phyloP scores from a whole-genome alignment of 53 echinoderm and acorn worm genomes.

The Mesocentrotus franciscanus region DNA sequence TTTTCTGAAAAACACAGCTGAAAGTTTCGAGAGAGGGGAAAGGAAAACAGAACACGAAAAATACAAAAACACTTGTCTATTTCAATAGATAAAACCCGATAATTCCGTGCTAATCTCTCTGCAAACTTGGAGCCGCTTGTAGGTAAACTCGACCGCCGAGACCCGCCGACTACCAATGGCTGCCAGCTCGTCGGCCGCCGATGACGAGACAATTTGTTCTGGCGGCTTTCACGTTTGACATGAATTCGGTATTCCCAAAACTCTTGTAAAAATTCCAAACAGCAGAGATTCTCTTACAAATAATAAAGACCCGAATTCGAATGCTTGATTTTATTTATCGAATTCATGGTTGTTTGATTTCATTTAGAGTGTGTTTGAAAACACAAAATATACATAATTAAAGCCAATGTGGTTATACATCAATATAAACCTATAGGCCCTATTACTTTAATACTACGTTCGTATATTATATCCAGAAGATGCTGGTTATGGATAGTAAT shows the following conservation, averaged over 20 bases:
- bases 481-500: too few species aligned
- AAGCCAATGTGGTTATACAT: too few species aligned
- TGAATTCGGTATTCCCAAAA: neutral
- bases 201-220: slow-evolving; percentile 2
- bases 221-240: neutral
- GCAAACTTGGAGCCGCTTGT: slow-evolving; percentile 43
- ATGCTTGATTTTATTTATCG: too few species aligned
- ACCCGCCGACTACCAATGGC: neutral
- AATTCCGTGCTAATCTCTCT: slow-evolving; percentile 39
- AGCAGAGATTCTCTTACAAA: neutral
- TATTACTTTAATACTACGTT: too few species aligned
- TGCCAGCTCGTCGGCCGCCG: neutral
- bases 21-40: neutral
- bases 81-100: slow-evolving; percentile 41
- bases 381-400: too few species aligned
- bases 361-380: too few species aligned
- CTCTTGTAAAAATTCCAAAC: neutral
- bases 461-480: too few species aligned
- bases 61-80: slow-evolving; percentile 50
- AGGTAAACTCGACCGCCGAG: slow-evolving; percentile 10
- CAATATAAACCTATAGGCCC: too few species aligned
- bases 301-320: too few species aligned
- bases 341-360: too few species aligned
- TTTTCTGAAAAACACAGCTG: slow-evolving; percentile 9
- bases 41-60: slow-evolving; percentile 46